Evolutionary conservation across 2,888 invertebrate genomes (phyloP), one percentile per base, ranked within the genome.

Genomic region (Mythimna lalbum): DNA sequence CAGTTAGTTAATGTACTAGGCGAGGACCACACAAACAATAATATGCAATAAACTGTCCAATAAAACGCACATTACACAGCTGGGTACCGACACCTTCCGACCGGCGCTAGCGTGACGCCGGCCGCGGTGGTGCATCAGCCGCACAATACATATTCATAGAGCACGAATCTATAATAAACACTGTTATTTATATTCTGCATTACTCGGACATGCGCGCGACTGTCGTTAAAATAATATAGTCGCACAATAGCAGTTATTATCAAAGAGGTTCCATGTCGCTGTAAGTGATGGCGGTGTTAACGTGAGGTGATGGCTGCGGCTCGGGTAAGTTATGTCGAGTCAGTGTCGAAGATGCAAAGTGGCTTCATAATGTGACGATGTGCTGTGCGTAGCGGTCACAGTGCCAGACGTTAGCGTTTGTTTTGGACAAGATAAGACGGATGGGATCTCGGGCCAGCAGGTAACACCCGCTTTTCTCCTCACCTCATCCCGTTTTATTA

Each of bases 261-360:
- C 56, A 43, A 76, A 76, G 55, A 77, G 82, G 64, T 57, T 64
- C 43, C 62, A 64, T 39, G 57, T 62, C 50, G 43, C 0, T 4
- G 61, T 49, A 82, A 82, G 19, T 63, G 23, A 78, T 59, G 82
- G 10, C 31, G 36, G 50, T 39, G 17, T 17, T 81, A 61, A 81
- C 33, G 21, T 39, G 61, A 53, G n/a, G 23, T 63, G 76, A 77
- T 36, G 67, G 43, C n/a, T 19, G 12, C 2, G 17, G 43, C 7
- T 21, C 14, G 12, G 5, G 1, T 61, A 64, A 60, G 14, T 78
- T 59, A 63, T 43, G 59, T 23, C 1, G 31, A 39, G 53, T 39
- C 67, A 33, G 49, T 61, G 52, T 36, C 31, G 23, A 19, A 14
- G 43, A 23, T 23, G 27, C 63, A 47, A 47, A 36, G 53, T 47